Base-by-base conservation (phyloP, 2,888 invertebrate species). In the Nyleta sp. region DNA sequence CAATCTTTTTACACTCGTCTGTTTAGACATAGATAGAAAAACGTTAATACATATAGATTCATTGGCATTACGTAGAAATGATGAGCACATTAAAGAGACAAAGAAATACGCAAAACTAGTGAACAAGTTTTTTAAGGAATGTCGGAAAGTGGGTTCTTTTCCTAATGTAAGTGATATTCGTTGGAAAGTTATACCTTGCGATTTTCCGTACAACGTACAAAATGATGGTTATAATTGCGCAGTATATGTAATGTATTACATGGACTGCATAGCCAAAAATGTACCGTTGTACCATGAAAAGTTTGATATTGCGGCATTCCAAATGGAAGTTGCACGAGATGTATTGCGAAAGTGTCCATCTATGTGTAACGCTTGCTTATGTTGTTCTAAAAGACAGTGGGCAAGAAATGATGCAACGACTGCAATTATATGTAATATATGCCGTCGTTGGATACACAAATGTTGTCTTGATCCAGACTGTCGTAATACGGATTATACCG, bases 381-480 rank as follows among this genome's bases (percentile, higher is more conserved):
- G 5, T 2, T 53, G 53, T 17, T 6, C 2, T 2, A 8, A 1
- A 8, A 15, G 2, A 33, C 5, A 17, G 3, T 33, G 53, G 31
- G 28, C 10, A 8, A 28, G 50, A 2, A 28, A 50, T 7, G 2
- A 18, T 15, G 15, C 4, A 18, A 6, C 8, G 28, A 28, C 4
- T 28, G 53, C 33, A 13, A 33, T 53, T 7, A 53, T 53, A 33
- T 53, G 53, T 13, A 33, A 33, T 18, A 2, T 35, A 5, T 53
- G 53, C 10, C 38, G 55, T 8, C 60, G 60, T 13, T 60, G n/a
- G 13, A 46, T 60, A 2, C 60, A 60, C 18, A 24, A 4, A 3
- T 10, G 2, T 2, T 60, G 60, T 22, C 4, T 46, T 33, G 60
- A 60, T 24, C 13, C 17, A 8, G 20, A 46, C 1, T 59, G 42